Evolutionary conservation across 2,888 invertebrate species (phyloP).

Genomic region (Cryptus armator): DNA sequence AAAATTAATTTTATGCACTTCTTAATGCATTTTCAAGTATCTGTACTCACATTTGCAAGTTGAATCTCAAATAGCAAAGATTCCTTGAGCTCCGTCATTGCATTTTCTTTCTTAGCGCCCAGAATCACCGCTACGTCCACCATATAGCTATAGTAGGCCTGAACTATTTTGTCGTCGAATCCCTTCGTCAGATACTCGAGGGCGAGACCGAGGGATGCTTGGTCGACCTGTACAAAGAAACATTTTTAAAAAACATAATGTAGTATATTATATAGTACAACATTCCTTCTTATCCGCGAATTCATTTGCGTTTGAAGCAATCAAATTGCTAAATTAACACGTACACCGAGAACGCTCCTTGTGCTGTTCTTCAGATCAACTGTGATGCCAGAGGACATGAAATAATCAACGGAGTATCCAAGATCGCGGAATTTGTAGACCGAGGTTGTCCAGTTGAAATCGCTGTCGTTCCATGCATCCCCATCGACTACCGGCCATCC

Average conservation of each 20-base stretch:
- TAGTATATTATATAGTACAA: background rate
- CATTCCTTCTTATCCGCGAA: background rate
- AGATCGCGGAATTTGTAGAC: constrained; percentile 92
- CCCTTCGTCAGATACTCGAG: constrained; percentile 95
- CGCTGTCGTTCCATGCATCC: constrained; percentile 89
- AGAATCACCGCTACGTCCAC: too few relatives aligned
- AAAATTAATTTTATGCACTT: background rate
- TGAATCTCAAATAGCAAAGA: constrained; percentile 95
- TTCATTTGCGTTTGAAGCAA: too few relatives aligned
- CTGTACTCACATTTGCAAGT: constrained; percentile 93
- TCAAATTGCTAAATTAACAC: constrained; percentile 75
- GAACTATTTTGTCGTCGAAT: constrained; percentile 91
- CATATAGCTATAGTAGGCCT: too few relatives aligned
- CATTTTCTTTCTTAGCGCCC: too few relatives aligned
- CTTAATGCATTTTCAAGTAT: background rate
- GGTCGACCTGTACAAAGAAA: constrained; percentile 90
- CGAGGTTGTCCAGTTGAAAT: constrained; percentile 93
- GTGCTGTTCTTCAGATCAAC: constrained; percentile 96
- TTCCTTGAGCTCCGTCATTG: too few relatives aligned
- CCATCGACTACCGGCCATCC: constrained; percentile 97
- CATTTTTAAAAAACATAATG: background rate
- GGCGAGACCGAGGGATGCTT: constrained; percentile 93
- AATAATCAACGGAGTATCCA: constrained; percentile 95
- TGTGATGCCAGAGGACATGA: constrained; percentile 95
- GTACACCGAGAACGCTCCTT: constrained; percentile 93